Base-by-base conservation (phyloP, 1,140 invertebrate genomes). In the Bombus impatiens region DNA sequence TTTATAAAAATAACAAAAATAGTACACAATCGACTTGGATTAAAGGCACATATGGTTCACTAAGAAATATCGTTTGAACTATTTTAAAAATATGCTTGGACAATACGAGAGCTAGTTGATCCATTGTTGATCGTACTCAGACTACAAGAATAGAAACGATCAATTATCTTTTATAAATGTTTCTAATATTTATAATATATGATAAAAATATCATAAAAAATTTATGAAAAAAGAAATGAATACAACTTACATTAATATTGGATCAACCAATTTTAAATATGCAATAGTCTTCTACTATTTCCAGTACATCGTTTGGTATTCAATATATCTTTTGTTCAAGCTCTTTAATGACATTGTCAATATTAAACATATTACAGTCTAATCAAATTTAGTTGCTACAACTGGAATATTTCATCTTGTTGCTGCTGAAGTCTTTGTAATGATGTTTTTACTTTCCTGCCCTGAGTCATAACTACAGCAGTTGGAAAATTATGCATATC, bases 341-440 rank as follows among this genome's bases (percentile, higher is more conserved):
- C 67, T 90, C 78, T 82, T 91, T 88, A 88, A 88, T 84, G 88
- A 86, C 84, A 84, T 42, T 81, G 53, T 84, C 72, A 68, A 84
- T 53, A 81, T 68, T 71, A 72, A 88, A 59, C 35, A 75, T 82
- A 86, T 91, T 88, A 89, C 79, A 86, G 77, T 70, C 82, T 74
- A 78, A 82, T 89, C 81, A 86, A 74, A 84, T 76, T 87, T 86
- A 88, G 88, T 88, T 96, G 97, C 97, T 98, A 98, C 97, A 98
- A 97, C 95, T 98, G 97, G 94, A 98, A 98, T 93, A 98, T 96
- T 93, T 98, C 98, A 92, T 98, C 98, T 94, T 98, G 98, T 91
- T 97, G 96, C 91, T 97, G 96, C 95, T 98, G 97, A 80, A 98
- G 96, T 91, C 97, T 96, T 93, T 97, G 97, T 68, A 98, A 93